Evolutionary conservation across 2,888 invertebrate genomes (phyloP).

Genomic region (Andrena camellia): DNA sequence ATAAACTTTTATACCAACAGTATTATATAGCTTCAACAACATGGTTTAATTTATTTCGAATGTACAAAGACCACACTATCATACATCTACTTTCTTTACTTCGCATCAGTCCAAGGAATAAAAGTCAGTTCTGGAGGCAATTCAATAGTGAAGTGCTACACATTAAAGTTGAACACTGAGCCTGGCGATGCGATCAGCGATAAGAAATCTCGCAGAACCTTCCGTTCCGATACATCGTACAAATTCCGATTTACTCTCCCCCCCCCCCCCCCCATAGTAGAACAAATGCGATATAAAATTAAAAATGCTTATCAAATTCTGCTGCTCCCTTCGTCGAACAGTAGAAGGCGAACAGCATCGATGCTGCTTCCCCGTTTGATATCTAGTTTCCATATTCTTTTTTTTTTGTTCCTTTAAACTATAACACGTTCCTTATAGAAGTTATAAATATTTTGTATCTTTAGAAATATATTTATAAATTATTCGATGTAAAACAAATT

Average conservation of each 20-base stretch:
- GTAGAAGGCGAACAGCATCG: constrained; percentile 38
- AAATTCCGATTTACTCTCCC: constrained; percentile 17
- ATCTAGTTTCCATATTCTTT: constrained; percentile 34
- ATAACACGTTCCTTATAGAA: constrained; percentile 50
- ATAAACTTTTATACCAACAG: constrained; percentile 43
- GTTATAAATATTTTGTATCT: constrained; percentile 68
- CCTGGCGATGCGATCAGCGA: constrained; percentile 32
- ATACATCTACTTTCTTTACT: constrained; percentile 65
- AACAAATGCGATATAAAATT: constrained; percentile 44
- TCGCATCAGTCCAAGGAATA: constrained; percentile 60
- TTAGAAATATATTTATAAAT: constrained; percentile 64
- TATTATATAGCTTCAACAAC: constrained; percentile 66
- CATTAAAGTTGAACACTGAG: constrained; percentile 32
- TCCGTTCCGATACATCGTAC: constrained; percentile 12
- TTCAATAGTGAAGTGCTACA: constrained; percentile 41
- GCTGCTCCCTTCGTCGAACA: constrained; percentile 21
- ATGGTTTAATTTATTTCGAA: constrained; percentile 71
- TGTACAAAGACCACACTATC: constrained; percentile 70
- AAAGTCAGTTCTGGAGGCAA: constrained; percentile 57
- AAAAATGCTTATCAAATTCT: constrained; percentile 47
- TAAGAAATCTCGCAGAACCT: constrained; percentile 32
- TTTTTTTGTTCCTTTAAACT: constrained; percentile 44
- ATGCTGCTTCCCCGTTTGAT: constrained; percentile 35
- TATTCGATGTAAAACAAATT: constrained; percentile 63
- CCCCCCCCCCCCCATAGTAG: constrained; percentile 2